Base-by-base conservation (phyloP, 1,140 invertebrate species). In the Philaenus spumarius region DNA sequence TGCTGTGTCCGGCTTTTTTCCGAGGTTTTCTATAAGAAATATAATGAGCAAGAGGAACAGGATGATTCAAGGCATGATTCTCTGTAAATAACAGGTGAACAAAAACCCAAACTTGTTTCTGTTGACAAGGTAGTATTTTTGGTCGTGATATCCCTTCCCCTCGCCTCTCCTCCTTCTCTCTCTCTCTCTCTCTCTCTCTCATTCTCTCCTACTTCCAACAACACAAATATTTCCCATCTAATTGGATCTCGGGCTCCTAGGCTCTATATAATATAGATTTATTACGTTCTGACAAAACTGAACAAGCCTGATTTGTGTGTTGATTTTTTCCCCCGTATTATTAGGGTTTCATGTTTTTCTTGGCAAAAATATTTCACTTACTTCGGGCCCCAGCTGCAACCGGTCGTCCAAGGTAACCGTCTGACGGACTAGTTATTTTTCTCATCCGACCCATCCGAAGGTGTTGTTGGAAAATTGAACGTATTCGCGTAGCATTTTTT, bases 141-240 rank as follows among this genome's bases (percentile, higher is more conserved):
- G 50, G 50, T 53, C 50, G 50, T 53, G 50, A 53, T 39, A 53
- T 35, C 50, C 50, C 45, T 20, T 20, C 50, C 26, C 50, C 20
- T 20, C 45, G 5, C 48, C 48, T 7, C 48, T 24, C n/a, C 40
- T n/a, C n/a, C 20, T 5, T 43, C 40, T 23, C 45, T 3, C 26
- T 12, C 23, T 15, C 19, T 9, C 9, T 5, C 45, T 20, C 48
- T 24, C 14, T 24, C 48, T 26, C n/a, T 35, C 35, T 9, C 14
- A 22, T 23, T 46, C 50, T 39, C 22, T 30, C 15, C 37, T 35
- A 5, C 14, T 4, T 6, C 45, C 45, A 34, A 20, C 48, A 39
- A 39, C 50, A 53, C 50, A 53, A 53, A 53, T 53, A 53, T 53
- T 51, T 39, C 50, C 50, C 50, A 53, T 53, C 50, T 53, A 53